Conservation (phyloP, 2,113 vertebrate genomes). For the Machaerirhynchus nigripectus region DNA sequence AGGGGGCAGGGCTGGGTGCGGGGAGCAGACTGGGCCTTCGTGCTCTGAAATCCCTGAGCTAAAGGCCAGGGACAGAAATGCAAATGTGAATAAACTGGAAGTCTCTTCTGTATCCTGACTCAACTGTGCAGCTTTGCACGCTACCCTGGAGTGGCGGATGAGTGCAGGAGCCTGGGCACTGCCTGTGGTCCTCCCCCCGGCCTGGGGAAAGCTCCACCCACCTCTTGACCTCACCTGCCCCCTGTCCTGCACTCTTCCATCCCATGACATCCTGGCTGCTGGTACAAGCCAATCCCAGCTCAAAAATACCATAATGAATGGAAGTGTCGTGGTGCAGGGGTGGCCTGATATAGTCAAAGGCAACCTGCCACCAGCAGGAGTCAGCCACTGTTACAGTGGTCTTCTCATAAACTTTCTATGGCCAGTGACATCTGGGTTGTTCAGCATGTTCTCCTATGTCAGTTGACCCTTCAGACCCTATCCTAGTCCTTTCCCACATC, state of each 20-base stretch:
- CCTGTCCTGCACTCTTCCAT: not conserved
- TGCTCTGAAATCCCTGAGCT: not conserved
- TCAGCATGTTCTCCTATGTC: not conserved
- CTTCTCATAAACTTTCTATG: not conserved
- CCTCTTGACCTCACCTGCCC: not conserved
- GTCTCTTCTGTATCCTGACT: not conserved
- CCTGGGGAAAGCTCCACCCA: not conserved
- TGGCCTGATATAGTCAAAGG: not conserved
- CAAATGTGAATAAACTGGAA: not conserved
- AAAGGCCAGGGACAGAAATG: not conserved
- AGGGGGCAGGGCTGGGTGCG: rapidly evolving
- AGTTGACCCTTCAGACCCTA: not conserved
- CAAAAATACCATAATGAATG: not conserved
- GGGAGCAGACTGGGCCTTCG: not conserved
- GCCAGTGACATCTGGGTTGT: not conserved
- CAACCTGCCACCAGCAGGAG: not conserved
- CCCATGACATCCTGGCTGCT: not conserved
- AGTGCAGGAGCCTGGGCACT: not conserved
- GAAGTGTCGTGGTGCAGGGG: not conserved
- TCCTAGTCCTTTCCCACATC: not conserved
- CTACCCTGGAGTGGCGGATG: rapidly evolving
- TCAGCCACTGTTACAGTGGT: not conserved
- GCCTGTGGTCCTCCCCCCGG: not conserved
- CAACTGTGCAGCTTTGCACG: not conserved
- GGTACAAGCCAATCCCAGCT: not conserved